Evolutionary conservation across 2,113 vertebrate genomes (phyloP), one percentile per base, ranked within the genome.

Genomic region (Chrysochloris asiatica): DNA sequence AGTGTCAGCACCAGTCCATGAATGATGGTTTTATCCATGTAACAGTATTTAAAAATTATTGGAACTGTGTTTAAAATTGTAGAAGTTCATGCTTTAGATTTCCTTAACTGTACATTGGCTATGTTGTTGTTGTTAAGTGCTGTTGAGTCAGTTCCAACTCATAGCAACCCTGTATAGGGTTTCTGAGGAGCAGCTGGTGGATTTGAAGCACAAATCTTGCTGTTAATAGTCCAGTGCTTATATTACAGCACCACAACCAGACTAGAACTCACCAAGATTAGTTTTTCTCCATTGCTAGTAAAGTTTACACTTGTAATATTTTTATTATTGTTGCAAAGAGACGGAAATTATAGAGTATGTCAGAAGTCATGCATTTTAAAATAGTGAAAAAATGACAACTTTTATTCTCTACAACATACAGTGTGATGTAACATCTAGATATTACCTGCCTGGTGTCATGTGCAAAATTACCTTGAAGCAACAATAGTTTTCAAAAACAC

Each of bases 71-170:
- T 47, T 76, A 59, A 69, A 67, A 43, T 9, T 30, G n/a, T 41
- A 65, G 78, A 11, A 56, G 41, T 65, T 86, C 72, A 65, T 4
- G 12, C 30, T 45, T 21, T 36, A 79, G 47, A 41, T 63, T 81
- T 92, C 83, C 45, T 63, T 63, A 73, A 65, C 38, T 85, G 33
- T 72, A 26, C 79, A 61, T 86, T n/a, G n/a, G n/a, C n/a, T n/a
- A n/a, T n/a, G n/a, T n/a, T n/a, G n/a, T n/a, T n/a, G n/a, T n/a
- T n/a, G n/a, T n/a, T n/a, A n/a, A n/a, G n/a, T n/a, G n/a, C n/a
- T n/a, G n/a, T n/a, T n/a, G n/a, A n/a, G n/a, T n/a, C n/a, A n/a
- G n/a, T n/a, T n/a, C n/a, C n/a, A n/a, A n/a, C n/a, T n/a, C n/a
- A n/a, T n/a, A n/a, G n/a, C n/a, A n/a, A n/a, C n/a, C n/a, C n/a